Evolutionary conservation across 2,888 invertebrate genomes (phyloP), one percentile per base, ranked within the genome.

Genomic region (Flabesymbios commensalis): DNA sequence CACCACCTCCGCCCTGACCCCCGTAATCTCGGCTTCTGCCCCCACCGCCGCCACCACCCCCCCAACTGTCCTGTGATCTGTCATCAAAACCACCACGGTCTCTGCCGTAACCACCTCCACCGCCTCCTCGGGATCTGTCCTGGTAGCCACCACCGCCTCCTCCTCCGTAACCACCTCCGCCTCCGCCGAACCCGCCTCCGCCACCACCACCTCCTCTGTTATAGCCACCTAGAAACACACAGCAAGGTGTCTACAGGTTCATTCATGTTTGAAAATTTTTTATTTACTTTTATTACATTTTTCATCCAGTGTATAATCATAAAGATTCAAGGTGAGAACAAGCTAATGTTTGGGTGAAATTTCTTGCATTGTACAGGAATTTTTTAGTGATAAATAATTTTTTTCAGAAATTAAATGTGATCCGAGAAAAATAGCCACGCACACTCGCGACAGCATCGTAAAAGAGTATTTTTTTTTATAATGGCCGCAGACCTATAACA

Each of bases 171-270:
- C 24, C 88, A 70, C 88, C 88, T 62, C 88, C 88, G 69, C 89
- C 89, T 3, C 89, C 89, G 69, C 87, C 79, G 75, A 90, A 89
- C 79, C 68, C 61, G 17, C 62, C 59, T 24, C 69, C 57, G 39
- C 67, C 65, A 49, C 61, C 57, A 31, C 57, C 64, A 14, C 72
- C 58, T 19, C 61, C 57, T 24, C 57, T 62, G 10, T 54, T 39
- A 7, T 41, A 49, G 5, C 24, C 7, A 39, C n/a, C 7, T 49
- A 2, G 26, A 41, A 33, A 70, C 68, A 45, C 10, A 45, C 28
- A 66, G 53, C 26, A 70, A 68, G n/a, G 67, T 62, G 29, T 68
- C 22, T n/a, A n/a, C n/a, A n/a, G n/a, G n/a, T n/a, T n/a, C n/a
- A n/a, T n/a, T n/a, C n/a, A n/a, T n/a, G n/a, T n/a, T n/a, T n/a